These are phyloP conservation scores for Sphyrna mokarran DNA, from an alignment of 2,113 vertebrate species.

Conservation along the genomic window DNA sequence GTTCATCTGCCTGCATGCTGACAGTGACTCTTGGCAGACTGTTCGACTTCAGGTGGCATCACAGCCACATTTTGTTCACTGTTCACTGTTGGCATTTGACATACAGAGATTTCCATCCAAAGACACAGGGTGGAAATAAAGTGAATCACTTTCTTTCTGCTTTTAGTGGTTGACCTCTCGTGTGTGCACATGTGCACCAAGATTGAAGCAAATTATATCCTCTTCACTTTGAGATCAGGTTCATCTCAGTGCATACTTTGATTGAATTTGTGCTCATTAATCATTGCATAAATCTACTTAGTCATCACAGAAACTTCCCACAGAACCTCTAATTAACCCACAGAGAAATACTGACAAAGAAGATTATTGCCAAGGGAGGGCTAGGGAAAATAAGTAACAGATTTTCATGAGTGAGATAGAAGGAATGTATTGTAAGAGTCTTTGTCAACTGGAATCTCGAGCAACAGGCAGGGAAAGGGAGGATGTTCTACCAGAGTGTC, in stretches of 20 bases:
- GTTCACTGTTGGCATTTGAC: neutral
- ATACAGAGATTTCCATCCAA: neutral
- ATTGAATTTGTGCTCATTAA: neutral
- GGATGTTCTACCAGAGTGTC: neutral
- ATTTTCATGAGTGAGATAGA: neutral
- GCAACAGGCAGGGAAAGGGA: neutral
- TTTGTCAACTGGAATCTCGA: neutral
- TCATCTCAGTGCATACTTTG: neutral
- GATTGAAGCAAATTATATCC: neutral
- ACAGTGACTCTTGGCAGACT: neutral
- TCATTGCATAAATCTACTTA: neutral
- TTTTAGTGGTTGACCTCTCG: too few relatives aligned
- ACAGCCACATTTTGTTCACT: neutral
- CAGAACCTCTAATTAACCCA: neutral
- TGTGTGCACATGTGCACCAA: neutral
- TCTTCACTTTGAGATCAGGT: neutral
- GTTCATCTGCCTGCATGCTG: neutral
- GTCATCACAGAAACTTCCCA: neutral
- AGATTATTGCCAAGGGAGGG: neutral
- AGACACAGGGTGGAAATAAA: neutral
- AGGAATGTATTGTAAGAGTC: neutral
- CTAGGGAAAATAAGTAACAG: neutral
- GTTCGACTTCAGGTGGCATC: neutral
- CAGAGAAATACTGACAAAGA: neutral
- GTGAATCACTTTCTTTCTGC: too few relatives aligned